These are phyloP conservation scores for Coilia nasus DNA, from an alignment of 2,797 vertebrate species.

Conservation along the genomic window DNA sequence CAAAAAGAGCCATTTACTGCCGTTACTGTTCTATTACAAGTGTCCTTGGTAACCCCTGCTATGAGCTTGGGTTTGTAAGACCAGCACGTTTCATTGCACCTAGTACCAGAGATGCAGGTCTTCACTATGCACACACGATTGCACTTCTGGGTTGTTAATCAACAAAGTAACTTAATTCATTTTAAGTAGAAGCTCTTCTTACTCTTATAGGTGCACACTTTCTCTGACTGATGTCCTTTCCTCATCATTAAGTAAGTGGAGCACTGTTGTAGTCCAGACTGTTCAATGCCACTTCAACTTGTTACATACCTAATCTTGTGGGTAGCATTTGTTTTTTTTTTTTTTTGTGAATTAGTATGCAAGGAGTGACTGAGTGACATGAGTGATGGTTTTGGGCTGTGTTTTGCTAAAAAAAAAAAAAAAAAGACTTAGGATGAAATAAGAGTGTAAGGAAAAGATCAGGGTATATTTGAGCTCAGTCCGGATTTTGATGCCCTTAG, in stretches of 20 bases:
- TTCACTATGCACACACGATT: not conserved
- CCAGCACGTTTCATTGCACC: not conserved
- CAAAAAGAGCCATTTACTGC: constrained; percentile 9
- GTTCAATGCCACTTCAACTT: not conserved
- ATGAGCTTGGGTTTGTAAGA: constrained; percentile 8
- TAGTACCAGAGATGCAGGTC: not conserved
- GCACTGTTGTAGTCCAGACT: not conserved
- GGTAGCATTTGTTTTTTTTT: not conserved
- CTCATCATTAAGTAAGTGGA: not conserved
- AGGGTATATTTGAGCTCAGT: not conserved
- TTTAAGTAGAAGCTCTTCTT: not conserved
- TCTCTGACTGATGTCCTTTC: not conserved
- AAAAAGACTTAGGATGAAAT: not conserved
- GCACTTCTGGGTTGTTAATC: constrained; percentile 12
- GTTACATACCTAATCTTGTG: not conserved
- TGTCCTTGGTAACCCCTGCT: constrained; percentile 17
- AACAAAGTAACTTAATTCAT: constrained; percentile 5
- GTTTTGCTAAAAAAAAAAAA: constrained; percentile 18
- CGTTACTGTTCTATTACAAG: constrained; percentile 9
- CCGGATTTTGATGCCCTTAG: not conserved
- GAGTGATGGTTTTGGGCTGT: not conserved
- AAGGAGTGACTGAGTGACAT: not conserved
- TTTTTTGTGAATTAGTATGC: not conserved
- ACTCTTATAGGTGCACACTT: constrained; percentile 7
- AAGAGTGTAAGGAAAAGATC: not conserved